Percentiles rank a stretch among this genome's conserved stretches.
Conservation (phyloP, 2,888 invertebrate genomes). For the Cataglyphis rosenhaueri region DNA sequence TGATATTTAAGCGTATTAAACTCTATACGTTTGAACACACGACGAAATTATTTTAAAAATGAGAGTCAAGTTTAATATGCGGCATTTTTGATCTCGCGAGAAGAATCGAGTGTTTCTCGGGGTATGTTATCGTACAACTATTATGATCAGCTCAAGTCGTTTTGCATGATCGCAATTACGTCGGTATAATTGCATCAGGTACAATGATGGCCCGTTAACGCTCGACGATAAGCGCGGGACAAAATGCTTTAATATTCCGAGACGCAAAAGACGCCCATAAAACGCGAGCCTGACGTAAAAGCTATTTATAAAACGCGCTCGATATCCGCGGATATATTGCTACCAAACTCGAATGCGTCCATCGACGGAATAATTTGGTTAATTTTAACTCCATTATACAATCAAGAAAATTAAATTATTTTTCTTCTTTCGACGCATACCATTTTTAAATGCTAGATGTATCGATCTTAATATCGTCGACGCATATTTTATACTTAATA, state of each 20-base stretch:
- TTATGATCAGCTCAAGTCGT: conserved; percentile 31
- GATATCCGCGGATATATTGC: background rate
- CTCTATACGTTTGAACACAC: background rate
- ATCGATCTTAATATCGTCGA: background rate
- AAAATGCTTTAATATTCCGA: conserved; percentile 14
- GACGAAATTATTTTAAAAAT: background rate
- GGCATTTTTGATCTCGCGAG: background rate
- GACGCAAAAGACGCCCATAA: conserved; percentile 29
- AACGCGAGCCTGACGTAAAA: conserved; percentile 27
- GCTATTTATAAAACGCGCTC: conserved; percentile 2
- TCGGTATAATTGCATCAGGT: conserved; percentile 28
- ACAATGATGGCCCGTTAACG: conserved; percentile 42
- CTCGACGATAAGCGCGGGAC: conserved; percentile 32
- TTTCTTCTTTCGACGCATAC: background rate
- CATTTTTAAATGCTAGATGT: background rate
- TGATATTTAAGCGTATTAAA: background rate
- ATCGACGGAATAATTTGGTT: conserved; percentile 6
- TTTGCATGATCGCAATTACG: conserved; percentile 40
- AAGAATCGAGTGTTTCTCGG: background rate
- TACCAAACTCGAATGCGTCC: background rate
- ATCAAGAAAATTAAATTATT: background rate
- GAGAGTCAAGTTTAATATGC: background rate
- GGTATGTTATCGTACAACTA: background rate
- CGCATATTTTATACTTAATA: background rate
- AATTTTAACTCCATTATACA: background rate